Evolutionary conservation across 2,888 invertebrate species (phyloP), one percentile per base, ranked within the genome.

Genomic region (Diploptera punctata): DNA sequence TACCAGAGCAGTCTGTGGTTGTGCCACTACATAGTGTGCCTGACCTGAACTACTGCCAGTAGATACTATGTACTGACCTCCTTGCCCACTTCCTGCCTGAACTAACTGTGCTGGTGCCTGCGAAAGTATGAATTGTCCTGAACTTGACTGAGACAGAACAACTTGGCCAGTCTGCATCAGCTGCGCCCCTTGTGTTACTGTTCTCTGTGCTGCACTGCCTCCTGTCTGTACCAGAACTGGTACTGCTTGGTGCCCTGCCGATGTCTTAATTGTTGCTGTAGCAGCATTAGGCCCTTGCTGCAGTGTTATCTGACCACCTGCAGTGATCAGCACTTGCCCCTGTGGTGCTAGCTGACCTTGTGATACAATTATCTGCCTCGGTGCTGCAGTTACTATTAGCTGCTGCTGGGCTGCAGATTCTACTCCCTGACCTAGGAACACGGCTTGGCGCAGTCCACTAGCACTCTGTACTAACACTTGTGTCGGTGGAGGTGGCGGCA

Each of bases 1-100:
- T 0, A 87, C 87, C 33, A 88, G 80, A 0, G 87, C 87, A 0
- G 87, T 87, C 74, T 87, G 88, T 9, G 89, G 88, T 77, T 91
- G 91, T 0, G 91, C 89, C 13, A 91, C 86, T 47, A 91, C 85
- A 78, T 90, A 91, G 74, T 87, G 86, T 0, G 86, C 86, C 77
- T 90, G 90, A 0, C 89, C 87, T 18, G 70, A 38, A 60, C 87
- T 81, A 18, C 84, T 84, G 18, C 86, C 83, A 16, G 82, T 73
- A 0, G 83, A 82, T 33, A 87, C 81, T 0, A 87, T 86, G 69
- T 86, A 87, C 75, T 87, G 87, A 2, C 83, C 83, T 0, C 81
- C 80, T 74, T 82, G 82, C 13, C 61, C 38, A 16, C 79, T 78
- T 7, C 81, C 78, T 71, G 81, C 81, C 19, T 83, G 80, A n/a